These are phyloP conservation scores for Tetranychus truncatus DNA, from an alignment of 2,888 invertebrate genomes.

Conservation along the genomic window DNA sequence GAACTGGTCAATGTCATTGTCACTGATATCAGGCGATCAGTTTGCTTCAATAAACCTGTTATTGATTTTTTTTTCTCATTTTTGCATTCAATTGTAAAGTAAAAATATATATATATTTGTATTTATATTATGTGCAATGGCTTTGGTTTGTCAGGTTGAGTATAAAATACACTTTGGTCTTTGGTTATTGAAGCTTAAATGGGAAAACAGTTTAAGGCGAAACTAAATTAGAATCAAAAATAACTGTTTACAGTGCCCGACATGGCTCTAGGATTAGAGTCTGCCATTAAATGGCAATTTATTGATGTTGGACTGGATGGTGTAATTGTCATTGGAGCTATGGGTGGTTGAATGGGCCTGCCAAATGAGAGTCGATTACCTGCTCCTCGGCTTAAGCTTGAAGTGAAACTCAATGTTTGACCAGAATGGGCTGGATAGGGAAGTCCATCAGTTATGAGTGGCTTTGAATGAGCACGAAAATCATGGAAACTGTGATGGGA, in stretches of 20 bases:
- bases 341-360: not conserved
- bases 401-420: not conserved
- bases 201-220: not conserved
- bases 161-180: not conserved
- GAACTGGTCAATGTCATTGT: too few species aligned
- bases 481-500: not conserved
- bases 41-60: too few species aligned
- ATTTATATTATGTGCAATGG: too few species aligned
- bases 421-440: not conserved
- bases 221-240: not conserved
- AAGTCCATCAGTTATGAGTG: not conserved
- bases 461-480: not conserved
- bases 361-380: not conserved
- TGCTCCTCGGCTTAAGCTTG: not conserved
- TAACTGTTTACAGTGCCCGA: constrained; percentile 2
- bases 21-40: too few species aligned
- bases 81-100: too few species aligned
- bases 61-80: too few species aligned
- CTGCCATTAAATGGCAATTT: not conserved
- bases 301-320: not conserved
- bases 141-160: not conserved
- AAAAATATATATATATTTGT: too few species aligned
- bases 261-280: not conserved
- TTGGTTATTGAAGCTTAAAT: not conserved
- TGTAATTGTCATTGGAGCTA: not conserved